phyloP scores from a whole-genome alignment of 2,888 invertebrate genomes.

The Pterostichus niger region DNA sequence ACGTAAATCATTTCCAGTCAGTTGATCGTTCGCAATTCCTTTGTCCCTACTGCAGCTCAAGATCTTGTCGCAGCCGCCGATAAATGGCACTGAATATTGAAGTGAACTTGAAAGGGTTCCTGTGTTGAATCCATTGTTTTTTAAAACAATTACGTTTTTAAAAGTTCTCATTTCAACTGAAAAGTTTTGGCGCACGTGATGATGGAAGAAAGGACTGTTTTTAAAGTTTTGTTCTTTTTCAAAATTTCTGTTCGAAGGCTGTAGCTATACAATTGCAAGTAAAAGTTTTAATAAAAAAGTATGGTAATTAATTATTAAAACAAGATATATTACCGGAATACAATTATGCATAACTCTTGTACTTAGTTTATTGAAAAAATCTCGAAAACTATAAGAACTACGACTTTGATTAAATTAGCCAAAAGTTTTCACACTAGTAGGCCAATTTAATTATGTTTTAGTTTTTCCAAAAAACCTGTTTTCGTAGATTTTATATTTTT shows the following conservation, averaged over 20 bases:
- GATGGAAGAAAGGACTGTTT: slow-evolving; percentile 31
- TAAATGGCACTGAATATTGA: slow-evolving; percentile 69
- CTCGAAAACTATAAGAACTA: too few species aligned
- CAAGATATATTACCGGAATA: slow-evolving; percentile 4
- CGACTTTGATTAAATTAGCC: too few species aligned
- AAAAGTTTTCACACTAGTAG: too few species aligned
- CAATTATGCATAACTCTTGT: background rate
- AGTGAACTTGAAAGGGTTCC: slow-evolving; percentile 67
- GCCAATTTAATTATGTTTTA: too few species aligned
- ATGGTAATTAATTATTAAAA: slow-evolving; percentile 20
- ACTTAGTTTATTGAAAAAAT: background rate
- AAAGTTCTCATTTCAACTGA: slow-evolving; percentile 43
- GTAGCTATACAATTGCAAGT: background rate
- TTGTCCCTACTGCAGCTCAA: slow-evolving; percentile 28
- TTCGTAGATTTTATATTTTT: too few species aligned
- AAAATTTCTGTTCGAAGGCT: slow-evolving; percentile 16
- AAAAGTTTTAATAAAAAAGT: slow-evolving; percentile 17
- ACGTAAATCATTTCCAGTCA: slow-evolving; percentile 75
- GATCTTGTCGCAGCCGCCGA: slow-evolving; percentile 29
- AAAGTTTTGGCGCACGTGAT: slow-evolving; percentile 49
- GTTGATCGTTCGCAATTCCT: slow-evolving; percentile 71
- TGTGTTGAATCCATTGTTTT: slow-evolving; percentile 61
- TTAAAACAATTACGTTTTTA: slow-evolving; percentile 63
- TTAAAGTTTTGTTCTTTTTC: slow-evolving; percentile 13
- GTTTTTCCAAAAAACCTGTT: too few species aligned